Evolutionary conservation across 1,140 invertebrate species (phyloP), one percentile per base, ranked within the genome.

Genomic region (Drosophila navojoa): DNA sequence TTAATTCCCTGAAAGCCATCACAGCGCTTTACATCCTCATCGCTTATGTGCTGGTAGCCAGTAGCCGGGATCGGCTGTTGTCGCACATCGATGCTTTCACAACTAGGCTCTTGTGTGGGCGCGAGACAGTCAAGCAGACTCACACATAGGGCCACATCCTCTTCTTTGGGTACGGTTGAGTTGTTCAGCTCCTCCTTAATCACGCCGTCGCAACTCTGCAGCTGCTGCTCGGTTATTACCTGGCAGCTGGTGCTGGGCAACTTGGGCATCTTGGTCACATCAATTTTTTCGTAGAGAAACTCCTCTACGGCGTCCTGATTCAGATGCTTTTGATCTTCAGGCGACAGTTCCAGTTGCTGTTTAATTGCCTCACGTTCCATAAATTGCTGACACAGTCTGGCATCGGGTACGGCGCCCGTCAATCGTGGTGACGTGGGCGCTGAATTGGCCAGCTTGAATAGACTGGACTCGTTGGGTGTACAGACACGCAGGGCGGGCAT

Each of bases 391-490:
- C 81, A 85, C 47, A 78, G 45, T 19, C 69, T 50, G 22, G 80
- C 45, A n/a, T 85, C 80, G 3, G 60, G 10, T n/a, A 7, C 6
- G 5, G 32, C 1, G 16, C n/a, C n/a, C 22, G 13, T 60, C 32
- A 11, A 11, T 13, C 11, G 10, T 1, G 90, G 90, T n/a, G 90
- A 87, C 5, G 71, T 76, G 15, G 90, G 82, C 11, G 82, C 67
- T 1, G 87, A 85, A n/a, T 71, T 61, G 9, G 81, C 78, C 44
- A 91, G 19, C 50, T 89, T 91, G 9, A 90, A 91, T 0, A 91
- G 76, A 38, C 80, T 90, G 11, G 90, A 91, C 38, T 89, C 84
- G 59, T 91, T 91, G 13, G 90, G 84, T 4, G 71, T 38, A 40
- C 87, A 91, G 7, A 69, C 40, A 13, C 78, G 66, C 1, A 91